These are phyloP conservation scores for Diachasmimorpha longicaudata DNA, from an alignment of 1,140 invertebrate genomes.

Conservation along the genomic window DNA sequence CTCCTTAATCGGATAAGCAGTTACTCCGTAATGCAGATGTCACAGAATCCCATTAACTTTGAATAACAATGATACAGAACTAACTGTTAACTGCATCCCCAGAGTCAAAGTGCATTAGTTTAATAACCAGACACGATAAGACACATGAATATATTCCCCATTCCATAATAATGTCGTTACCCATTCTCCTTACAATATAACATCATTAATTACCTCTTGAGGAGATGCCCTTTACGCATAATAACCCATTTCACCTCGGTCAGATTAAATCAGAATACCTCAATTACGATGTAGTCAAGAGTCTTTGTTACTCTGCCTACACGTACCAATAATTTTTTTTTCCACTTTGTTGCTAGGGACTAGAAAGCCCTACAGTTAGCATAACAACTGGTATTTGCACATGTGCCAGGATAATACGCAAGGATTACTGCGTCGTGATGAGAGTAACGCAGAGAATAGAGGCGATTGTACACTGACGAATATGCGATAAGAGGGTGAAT, in stretches of 20 bases:
- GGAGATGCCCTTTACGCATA: too few species aligned
- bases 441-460: neutral
- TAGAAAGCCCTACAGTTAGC: neutral
- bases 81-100: neutral
- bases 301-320: neutral
- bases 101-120: neutral
- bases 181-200: neutral
- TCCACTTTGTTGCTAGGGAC: neutral
- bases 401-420: neutral
- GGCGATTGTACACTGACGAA: neutral
- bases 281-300: too few species aligned
- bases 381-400: neutral
- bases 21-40: neutral
- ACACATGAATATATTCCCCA: neutral
- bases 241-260: too few species aligned
- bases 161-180: neutral
- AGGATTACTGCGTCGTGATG: neutral
- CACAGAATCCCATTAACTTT: neutral
- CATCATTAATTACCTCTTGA: neutral
- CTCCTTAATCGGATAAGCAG: neutral
- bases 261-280: too few species aligned
- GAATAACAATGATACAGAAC: neutral
- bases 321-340: neutral
- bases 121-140: neutral
- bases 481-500: neutral